phyloP scores from a whole-genome alignment of 2,888 invertebrate genomes.

The Icerya purchasi region DNA sequence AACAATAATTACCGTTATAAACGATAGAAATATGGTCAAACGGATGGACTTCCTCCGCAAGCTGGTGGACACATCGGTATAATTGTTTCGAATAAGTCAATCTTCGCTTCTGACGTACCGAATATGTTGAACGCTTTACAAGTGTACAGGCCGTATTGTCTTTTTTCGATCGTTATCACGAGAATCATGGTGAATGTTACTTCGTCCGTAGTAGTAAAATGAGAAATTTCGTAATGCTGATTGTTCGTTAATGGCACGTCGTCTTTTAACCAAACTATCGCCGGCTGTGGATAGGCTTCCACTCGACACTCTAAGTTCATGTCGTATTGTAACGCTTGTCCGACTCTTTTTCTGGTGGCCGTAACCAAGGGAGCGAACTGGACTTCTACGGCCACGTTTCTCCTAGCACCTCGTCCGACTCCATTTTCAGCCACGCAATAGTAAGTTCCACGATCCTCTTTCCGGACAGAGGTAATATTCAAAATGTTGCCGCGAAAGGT shows the following conservation, averaged over 20 bases:
- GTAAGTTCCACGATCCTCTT: slow-evolving; percentile 79
- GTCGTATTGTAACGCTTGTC: slow-evolving; percentile 76
- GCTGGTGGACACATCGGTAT: slow-evolving; percentile 86
- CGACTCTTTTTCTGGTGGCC: slow-evolving; percentile 59
- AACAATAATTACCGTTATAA: too few species aligned
- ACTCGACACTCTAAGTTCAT: slow-evolving; percentile 77
- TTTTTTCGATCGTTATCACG: slow-evolving; percentile 74
- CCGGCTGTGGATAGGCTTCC: slow-evolving; percentile 83
- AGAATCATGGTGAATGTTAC: slow-evolving; percentile 75
- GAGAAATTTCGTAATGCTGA: slow-evolving; percentile 73
- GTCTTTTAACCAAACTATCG: slow-evolving; percentile 76
- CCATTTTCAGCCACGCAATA: slow-evolving; percentile 83
- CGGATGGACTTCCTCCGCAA: slow-evolving; percentile 39
- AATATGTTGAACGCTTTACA: slow-evolving; percentile 78
- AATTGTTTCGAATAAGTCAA: slow-evolving; percentile 69
- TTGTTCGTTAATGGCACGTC: slow-evolving; percentile 61
- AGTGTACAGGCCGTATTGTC: slow-evolving; percentile 64
- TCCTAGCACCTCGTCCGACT: slow-evolving; percentile 59
- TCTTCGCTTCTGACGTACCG: slow-evolving; percentile 53
- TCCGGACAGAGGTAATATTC: slow-evolving; percentile 52
- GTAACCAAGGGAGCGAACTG: slow-evolving; percentile 74
- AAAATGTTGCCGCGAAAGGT: slow-evolving; percentile 60
- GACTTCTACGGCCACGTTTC: slow-evolving; percentile 74
- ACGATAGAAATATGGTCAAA: too few species aligned
- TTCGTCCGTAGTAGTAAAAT: slow-evolving; percentile 78